Evolutionary conservation across 2,888 invertebrate species (phyloP).

Genomic region (Ophion costatus): DNA sequence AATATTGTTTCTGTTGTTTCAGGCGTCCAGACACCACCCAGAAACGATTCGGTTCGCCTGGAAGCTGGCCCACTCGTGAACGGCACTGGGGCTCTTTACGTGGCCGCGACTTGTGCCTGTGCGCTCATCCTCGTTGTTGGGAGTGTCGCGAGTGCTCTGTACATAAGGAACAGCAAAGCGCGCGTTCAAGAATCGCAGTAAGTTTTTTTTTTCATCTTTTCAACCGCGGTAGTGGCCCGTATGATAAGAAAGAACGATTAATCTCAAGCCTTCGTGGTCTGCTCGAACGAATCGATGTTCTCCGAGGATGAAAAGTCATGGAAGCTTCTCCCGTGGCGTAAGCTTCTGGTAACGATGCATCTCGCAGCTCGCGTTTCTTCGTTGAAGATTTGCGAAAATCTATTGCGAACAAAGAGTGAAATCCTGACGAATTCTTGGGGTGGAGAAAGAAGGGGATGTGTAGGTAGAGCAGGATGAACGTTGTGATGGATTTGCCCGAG

Average conservation of each 20-base stretch:
- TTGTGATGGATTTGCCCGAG: slow-evolving; percentile 33
- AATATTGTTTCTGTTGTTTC: slow-evolving; percentile 65
- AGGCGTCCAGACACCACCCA: slow-evolving; percentile 85
- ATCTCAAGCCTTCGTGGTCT: not conserved
- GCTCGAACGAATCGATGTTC: slow-evolving; percentile 1
- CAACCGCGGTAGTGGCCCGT: not conserved
- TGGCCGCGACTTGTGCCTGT: slow-evolving; percentile 93
- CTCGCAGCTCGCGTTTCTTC: slow-evolving; percentile 1
- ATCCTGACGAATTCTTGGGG: slow-evolving; percentile 34
- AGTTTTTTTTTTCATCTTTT: slow-evolving; percentile 75
- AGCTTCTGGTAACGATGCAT: slow-evolving; percentile 24
- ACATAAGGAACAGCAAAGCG: slow-evolving; percentile 88
- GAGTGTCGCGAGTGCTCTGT: slow-evolving; percentile 88
- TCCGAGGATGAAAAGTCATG: not conserved
- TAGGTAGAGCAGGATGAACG: slow-evolving; percentile 53
- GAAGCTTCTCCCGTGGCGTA: not conserved
- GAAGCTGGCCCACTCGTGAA: slow-evolving; percentile 88
- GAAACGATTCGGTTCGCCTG: slow-evolving; percentile 90
- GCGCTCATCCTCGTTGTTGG: slow-evolving; percentile 88
- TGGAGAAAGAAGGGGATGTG: slow-evolving; percentile 39
- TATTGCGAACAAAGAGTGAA: slow-evolving; percentile 63
- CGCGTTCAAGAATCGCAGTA: slow-evolving; percentile 89
- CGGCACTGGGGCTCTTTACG: slow-evolving; percentile 89
- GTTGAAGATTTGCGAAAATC: slow-evolving; percentile 59
- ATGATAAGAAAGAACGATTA: not conserved